These are phyloP conservation scores for Myzus persicae DNA, from an alignment of 1,140 invertebrate genomes.

Conservation along the genomic window DNA sequence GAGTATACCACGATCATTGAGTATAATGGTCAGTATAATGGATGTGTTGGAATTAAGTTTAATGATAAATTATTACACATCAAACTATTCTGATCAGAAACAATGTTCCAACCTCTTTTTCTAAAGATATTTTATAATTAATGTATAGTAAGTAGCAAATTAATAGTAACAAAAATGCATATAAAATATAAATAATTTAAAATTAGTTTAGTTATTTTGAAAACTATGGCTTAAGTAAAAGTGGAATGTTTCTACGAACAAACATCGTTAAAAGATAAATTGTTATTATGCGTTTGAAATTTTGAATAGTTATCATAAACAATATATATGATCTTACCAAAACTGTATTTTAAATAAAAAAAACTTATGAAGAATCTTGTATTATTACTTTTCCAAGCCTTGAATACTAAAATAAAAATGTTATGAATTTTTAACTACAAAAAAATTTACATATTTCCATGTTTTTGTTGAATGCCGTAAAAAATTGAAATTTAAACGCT, in stretches of 20 bases:
- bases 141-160: neutral
- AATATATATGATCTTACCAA: no score
- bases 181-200: neutral
- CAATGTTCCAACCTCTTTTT: neutral
- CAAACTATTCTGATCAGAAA: neutral
- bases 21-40: no score
- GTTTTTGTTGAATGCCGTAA: no score
- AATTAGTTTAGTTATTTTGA: neutral
- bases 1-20: no score
- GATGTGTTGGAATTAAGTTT: no score
- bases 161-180: neutral
- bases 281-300: neutral
- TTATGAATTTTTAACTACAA: no score
- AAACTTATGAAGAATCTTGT: no score
- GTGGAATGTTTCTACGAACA: neutral
- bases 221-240: neutral
- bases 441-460: no score
- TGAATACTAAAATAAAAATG: no score
- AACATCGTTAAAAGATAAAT: neutral
- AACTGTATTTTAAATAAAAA: no score
- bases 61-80: neutral
- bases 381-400: neutral
- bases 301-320: no score
- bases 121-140: neutral
- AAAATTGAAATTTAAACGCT: no score